Percentiles rank a stretch among this genome's conserved stretches.
Evolutionary conservation across 2,797 vertebrate genomes (phyloP).

Genomic region (Onychomys leucogaster): DNA sequence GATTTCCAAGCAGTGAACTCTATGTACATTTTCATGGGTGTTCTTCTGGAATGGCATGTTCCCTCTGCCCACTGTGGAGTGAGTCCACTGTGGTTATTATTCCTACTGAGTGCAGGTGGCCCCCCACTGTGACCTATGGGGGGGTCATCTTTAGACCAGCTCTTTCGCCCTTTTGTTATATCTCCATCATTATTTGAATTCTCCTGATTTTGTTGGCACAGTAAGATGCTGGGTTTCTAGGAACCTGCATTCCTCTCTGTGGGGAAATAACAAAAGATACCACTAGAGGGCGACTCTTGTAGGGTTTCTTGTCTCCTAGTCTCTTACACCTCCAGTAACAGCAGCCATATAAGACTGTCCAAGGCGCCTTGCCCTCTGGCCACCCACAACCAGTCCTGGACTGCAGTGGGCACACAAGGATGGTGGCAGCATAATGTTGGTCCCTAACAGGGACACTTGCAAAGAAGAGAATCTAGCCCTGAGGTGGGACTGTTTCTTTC

Average conservation of each 20-base stretch:
- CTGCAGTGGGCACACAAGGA: not conserved
- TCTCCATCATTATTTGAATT: not conserved
- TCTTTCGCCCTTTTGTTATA: not conserved
- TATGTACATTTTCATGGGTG: not conserved
- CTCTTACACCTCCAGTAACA: accelerated
- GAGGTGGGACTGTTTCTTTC: not conserved
- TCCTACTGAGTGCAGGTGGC: not conserved
- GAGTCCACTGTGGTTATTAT: not conserved
- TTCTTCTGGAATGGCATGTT: not conserved
- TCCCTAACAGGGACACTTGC: not conserved
- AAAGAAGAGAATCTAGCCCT: not conserved
- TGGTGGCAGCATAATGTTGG: not conserved
- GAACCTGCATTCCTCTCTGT: not conserved
- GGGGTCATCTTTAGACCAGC: not conserved
- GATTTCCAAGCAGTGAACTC: not conserved
- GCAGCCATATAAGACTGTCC: not conserved
- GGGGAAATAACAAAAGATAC: not conserved
- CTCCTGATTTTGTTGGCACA: not conserved
- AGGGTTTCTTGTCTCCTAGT: accelerated
- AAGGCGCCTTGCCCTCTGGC: not conserved
- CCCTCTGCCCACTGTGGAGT: not conserved
- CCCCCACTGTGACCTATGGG: not conserved
- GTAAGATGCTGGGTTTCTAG: not conserved
- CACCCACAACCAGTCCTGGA: not conserved
- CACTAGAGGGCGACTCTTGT: not conserved